phyloP scores from a whole-genome alignment of 2,888 invertebrate species.

The Cephalotes varians region DNA sequence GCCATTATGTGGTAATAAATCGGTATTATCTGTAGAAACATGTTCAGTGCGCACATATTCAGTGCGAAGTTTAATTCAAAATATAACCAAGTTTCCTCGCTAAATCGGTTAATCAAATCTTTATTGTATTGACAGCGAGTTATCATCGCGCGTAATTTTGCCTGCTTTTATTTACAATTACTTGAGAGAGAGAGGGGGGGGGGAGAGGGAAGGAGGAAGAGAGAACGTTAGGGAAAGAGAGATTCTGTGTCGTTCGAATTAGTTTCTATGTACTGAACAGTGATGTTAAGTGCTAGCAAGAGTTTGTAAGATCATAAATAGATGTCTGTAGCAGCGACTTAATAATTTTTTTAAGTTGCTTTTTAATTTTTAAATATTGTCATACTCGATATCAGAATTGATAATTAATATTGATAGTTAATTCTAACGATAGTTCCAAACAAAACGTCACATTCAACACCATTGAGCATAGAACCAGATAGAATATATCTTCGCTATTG shows the following conservation, averaged over 20 bases:
- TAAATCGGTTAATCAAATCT: conserved; percentile 44
- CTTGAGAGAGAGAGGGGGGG: not conserved
- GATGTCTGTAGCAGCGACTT: too few species aligned
- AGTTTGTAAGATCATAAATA: too few species aligned
- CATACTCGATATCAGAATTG: too few species aligned
- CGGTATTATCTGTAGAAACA: conserved; percentile 42
- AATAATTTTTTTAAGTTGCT: too few species aligned
- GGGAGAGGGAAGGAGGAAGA: too few species aligned
- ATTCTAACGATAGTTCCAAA: too few species aligned
- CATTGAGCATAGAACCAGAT: too few species aligned
- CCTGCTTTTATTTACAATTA: conserved; percentile 34
- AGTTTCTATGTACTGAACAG: not conserved
- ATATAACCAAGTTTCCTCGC: conserved; percentile 30
- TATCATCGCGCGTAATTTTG: not conserved
- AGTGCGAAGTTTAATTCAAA: conserved; percentile 41
- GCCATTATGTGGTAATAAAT: conserved; percentile 41
- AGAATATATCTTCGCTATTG: too few species aligned
- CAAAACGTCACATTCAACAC: too few species aligned
- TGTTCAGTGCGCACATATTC: not conserved
- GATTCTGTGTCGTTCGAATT: not conserved
- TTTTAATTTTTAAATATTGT: too few species aligned
- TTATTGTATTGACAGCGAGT: conserved; percentile 24
- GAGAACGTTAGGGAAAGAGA: not conserved
- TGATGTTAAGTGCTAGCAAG: too few species aligned
- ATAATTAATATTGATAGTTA: too few species aligned